These are phyloP conservation scores for Drosophila parabipectinata DNA, from an alignment of 1,140 invertebrate genomes.

Conservation along the genomic window DNA sequence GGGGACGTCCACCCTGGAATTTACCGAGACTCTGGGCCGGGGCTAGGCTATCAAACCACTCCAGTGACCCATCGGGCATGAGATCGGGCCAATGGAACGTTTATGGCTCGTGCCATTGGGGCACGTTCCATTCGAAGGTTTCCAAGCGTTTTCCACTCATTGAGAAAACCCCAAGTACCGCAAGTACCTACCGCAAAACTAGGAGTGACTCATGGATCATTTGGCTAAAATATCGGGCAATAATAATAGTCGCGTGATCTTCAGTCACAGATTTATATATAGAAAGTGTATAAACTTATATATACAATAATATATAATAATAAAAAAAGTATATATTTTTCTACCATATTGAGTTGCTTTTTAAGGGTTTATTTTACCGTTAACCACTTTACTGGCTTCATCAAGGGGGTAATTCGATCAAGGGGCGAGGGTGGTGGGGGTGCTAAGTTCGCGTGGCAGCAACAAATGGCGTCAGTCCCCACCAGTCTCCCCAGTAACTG, in stretches of 20 bases:
- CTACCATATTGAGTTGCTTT: constrained; percentile 28
- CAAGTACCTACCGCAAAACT: background rate
- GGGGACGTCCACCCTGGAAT: background rate
- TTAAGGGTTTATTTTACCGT: constrained; percentile 31
- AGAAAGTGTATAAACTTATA: background rate
- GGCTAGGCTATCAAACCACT: background rate
- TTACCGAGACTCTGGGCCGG: background rate
- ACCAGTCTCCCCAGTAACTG: constrained; percentile 41
- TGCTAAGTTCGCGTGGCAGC: constrained; percentile 1
- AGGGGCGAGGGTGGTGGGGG: background rate
- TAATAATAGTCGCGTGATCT: constrained; percentile 26
- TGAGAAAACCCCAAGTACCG: constrained; percentile 33
- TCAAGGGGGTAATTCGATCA: constrained; percentile 25
- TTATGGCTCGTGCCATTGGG: constrained; percentile 3
- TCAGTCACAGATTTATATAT: background rate
- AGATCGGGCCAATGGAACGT: background rate
- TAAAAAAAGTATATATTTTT: background rate
- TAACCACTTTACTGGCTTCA: constrained; percentile 35
- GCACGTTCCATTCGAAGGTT: constrained; percentile 19
- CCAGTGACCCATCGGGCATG: background rate
- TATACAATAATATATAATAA: background rate
- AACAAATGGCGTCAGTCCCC: constrained; percentile 4
- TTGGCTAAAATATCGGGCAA: constrained; percentile 23
- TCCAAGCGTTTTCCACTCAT: constrained; percentile 22
- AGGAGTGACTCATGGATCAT: constrained; percentile 31